Evolutionary conservation across 2,888 invertebrate species (phyloP).

Genomic region (Lycaena phlaeas): DNA sequence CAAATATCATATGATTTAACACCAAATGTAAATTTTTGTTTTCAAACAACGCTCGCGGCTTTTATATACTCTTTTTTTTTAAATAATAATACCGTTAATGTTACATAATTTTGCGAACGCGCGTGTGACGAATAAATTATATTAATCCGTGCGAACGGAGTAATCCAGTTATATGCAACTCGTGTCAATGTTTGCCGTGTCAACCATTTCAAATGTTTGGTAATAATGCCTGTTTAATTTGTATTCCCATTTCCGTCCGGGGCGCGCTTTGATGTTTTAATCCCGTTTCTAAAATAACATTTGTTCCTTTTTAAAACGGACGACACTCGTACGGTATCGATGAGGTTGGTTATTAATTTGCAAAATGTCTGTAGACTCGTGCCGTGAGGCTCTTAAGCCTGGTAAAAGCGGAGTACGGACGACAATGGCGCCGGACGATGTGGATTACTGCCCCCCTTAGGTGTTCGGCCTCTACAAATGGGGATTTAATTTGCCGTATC

Average conservation of each 20-base stretch:
- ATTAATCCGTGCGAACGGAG: constrained; percentile 20
- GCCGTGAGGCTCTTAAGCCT: constrained; percentile 48
- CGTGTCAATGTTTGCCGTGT: constrained; percentile 23
- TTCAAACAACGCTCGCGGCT: neutral
- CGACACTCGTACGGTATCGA: constrained; percentile 14
- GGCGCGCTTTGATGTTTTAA: neutral
- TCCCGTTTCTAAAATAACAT: neutral
- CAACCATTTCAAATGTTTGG: neutral
- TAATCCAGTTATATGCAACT: constrained; percentile 36
- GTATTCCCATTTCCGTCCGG: neutral
- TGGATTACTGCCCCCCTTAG: constrained; percentile 52
- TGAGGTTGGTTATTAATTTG: constrained; percentile 55
- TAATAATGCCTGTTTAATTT: neutral
- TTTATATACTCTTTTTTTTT: neutral
- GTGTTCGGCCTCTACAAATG: constrained; percentile 46
- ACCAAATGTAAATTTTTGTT: neutral
- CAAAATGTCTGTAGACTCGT: constrained; percentile 40
- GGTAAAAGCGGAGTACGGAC: constrained; percentile 37
- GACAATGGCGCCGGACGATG: constrained; percentile 49
- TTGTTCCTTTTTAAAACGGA: constrained; percentile 6
- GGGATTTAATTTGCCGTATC: constrained; percentile 62
- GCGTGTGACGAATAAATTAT: constrained; percentile 53
- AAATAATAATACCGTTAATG: constrained; percentile 13
- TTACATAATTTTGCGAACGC: constrained; percentile 32
- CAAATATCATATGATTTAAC: constrained; percentile 3